Percentiles rank a stretch among this genome's conserved stretches.
phyloP scores from a whole-genome alignment of 2,113 vertebrate genomes.

The Antigone vipio region DNA sequence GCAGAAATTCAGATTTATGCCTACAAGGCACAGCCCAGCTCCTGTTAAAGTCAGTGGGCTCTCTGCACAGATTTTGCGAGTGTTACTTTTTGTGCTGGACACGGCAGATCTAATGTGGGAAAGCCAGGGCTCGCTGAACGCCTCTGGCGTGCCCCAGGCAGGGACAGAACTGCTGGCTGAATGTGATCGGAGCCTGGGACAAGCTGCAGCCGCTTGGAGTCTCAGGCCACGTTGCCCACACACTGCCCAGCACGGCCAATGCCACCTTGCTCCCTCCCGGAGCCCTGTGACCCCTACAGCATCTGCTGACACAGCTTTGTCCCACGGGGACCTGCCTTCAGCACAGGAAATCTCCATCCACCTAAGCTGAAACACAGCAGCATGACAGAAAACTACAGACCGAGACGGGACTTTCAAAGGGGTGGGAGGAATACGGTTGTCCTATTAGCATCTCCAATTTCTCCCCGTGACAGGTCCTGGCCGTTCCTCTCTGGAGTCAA shows the following conservation, averaged over 20 bases:
- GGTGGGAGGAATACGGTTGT: background rate
- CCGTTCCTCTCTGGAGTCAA: background rate
- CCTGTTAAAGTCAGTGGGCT: background rate
- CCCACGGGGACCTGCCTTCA: background rate
- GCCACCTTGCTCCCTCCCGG: background rate
- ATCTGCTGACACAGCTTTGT: background rate
- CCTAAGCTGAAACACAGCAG: background rate
- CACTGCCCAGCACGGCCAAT: background rate
- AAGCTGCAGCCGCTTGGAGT: background rate
- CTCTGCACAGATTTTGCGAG: background rate
- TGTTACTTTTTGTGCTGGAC: background rate
- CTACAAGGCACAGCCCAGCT: background rate
- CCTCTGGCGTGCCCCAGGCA: background rate
- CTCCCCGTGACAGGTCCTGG: fast-evolving
- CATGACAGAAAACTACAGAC: background rate
- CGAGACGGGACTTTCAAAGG: background rate
- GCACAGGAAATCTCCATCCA: background rate
- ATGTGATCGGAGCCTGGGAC: background rate
- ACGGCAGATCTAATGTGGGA: fast-evolving
- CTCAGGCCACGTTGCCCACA: background rate
- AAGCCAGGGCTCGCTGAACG: background rate
- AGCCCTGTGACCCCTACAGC: background rate
- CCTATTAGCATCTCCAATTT: background rate
- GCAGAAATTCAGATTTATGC: background rate
- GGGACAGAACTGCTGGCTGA: background rate